Percentiles rank a stretch among this genome's conserved stretches.
These are phyloP conservation scores for Metridium senile DNA, from an alignment of 92 coral and sea anemone genomes.

Conservation along the genomic window DNA sequence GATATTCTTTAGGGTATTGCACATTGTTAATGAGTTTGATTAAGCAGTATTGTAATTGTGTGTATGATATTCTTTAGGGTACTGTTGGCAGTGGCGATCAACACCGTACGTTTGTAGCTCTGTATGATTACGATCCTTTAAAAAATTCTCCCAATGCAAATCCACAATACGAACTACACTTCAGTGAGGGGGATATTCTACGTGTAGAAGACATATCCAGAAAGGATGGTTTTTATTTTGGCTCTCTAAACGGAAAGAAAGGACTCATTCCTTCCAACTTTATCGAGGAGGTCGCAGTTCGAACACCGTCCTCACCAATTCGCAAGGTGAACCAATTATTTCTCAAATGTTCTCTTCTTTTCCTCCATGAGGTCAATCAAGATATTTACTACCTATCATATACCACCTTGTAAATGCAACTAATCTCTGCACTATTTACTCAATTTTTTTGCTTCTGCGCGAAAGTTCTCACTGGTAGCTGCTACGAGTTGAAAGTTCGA, in stretches of 20 bases:
- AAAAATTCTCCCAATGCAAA: conserved; percentile 93
- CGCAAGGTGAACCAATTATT: conserved; percentile 28
- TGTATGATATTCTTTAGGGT: conserved; percentile 4
- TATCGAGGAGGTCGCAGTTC: conserved; percentile 94
- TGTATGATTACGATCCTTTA: conserved; percentile 89
- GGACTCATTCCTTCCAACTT: conserved; percentile 99
- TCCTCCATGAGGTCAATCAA: too few species aligned
- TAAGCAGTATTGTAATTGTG: too few species aligned
- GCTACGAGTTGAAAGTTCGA: too few species aligned
- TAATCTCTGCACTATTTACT: too few species aligned
- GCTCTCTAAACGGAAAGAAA: conserved; percentile 76
- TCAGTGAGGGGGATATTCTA: conserved; percentile 92
- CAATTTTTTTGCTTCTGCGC: too few species aligned
- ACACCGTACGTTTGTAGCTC: conserved; percentile 68
- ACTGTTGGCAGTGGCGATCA: conserved; percentile 19
- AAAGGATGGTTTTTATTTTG: conserved; percentile 88
- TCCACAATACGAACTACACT: conserved; percentile 80
- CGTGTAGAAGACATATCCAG: conserved; percentile 81
- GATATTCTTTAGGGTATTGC: too few species aligned
- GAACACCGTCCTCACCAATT: conserved; percentile 30
- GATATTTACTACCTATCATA: too few species aligned
- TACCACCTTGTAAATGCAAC: too few species aligned
- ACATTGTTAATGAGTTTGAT: too few species aligned
- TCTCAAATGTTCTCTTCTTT: not conserved
- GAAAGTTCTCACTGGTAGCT: too few species aligned